Percentiles rank a stretch among this genome's conserved stretches.
Evolutionary conservation across 2,888 invertebrate species (phyloP).

Genomic region (Perdita meconis): DNA sequence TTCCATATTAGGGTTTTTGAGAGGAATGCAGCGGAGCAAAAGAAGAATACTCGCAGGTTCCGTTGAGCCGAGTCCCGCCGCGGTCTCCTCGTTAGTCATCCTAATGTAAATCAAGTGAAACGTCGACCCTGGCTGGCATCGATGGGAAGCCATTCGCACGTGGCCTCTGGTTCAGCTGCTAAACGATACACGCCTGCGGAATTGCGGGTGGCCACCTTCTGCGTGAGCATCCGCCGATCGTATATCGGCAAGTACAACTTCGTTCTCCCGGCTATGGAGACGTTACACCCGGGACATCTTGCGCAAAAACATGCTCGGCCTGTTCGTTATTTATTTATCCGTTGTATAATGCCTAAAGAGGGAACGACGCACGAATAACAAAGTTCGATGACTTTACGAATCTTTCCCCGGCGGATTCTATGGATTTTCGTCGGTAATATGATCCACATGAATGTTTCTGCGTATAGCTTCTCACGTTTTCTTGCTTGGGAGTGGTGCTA

Average conservation of each 20-base stretch:
- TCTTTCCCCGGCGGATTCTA: background rate
- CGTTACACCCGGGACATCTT: conserved; percentile 73
- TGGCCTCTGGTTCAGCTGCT: conserved; percentile 70
- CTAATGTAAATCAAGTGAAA: conserved; percentile 35
- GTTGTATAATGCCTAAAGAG: conserved; percentile 28
- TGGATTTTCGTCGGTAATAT: conserved; percentile 6
- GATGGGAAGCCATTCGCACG: conserved; percentile 49
- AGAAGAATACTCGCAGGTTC: background rate
- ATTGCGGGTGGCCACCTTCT: conserved; percentile 82
- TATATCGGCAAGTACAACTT: conserved; percentile 82
- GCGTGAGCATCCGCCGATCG: conserved; percentile 78
- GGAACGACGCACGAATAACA: conserved; percentile 11
- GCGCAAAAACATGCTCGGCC: conserved; percentile 46
- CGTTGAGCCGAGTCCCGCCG: background rate
- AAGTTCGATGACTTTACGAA: conserved; percentile 19
- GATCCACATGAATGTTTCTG: conserved; percentile 7
- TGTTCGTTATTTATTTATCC: conserved; percentile 53
- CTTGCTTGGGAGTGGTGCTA: background rate
- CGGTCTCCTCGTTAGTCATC: conserved; percentile 11
- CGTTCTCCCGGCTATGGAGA: conserved; percentile 80
- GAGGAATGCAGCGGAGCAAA: too few species aligned
- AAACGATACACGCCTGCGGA: conserved; percentile 74
- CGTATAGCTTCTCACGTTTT: background rate
- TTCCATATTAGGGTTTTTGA: too few species aligned
- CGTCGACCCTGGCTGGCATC: conserved; percentile 31